These are phyloP conservation scores for Poeciliopsis retropinna DNA, from an alignment of 2,113 vertebrate genomes.

Conservation along the genomic window DNA sequence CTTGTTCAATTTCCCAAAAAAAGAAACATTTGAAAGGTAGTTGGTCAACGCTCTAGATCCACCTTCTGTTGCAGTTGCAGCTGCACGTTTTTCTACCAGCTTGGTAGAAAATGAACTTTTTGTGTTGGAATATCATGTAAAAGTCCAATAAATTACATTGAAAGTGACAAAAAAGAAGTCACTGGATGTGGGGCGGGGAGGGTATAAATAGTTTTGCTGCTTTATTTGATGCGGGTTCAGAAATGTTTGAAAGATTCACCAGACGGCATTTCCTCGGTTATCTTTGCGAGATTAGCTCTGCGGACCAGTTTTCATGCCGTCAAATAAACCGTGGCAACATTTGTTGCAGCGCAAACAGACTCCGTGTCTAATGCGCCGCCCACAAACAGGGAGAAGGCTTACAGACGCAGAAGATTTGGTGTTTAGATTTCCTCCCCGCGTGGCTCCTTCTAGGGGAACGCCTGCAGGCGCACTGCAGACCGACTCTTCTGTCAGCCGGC, in stretches of 20 bases:
- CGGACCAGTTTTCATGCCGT: conserved; percentile 12
- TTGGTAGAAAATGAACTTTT: not conserved
- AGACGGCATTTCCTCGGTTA: not conserved
- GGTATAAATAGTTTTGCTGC: no score
- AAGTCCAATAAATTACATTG: not conserved
- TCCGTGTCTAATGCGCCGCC: conserved; percentile 26
- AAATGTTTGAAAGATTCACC: conserved; percentile 1
- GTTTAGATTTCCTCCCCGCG: conserved; percentile 35
- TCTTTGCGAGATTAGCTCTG: conserved; percentile 12
- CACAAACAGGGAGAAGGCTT: conserved; percentile 17
- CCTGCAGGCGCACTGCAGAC: conserved; percentile 41
- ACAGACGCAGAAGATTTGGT: conserved; percentile 18
- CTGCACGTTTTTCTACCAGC: no score
- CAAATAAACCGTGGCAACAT: not conserved
- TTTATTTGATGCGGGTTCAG: not conserved
- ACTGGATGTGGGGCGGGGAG: no score
- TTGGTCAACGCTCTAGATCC: no score
- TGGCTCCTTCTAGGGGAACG: conserved; percentile 31
- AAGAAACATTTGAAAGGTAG: not conserved
- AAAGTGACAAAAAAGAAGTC: not conserved
- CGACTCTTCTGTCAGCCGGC: conserved; percentile 38
- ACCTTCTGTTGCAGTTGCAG: no score
- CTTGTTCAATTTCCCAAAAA: not conserved
- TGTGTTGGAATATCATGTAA: not conserved
- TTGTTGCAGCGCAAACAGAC: conserved; percentile 2